These are phyloP conservation scores for Acrobeloides nanus DNA, from an alignment of 2,888 invertebrate species.

Conservation along the genomic window DNA sequence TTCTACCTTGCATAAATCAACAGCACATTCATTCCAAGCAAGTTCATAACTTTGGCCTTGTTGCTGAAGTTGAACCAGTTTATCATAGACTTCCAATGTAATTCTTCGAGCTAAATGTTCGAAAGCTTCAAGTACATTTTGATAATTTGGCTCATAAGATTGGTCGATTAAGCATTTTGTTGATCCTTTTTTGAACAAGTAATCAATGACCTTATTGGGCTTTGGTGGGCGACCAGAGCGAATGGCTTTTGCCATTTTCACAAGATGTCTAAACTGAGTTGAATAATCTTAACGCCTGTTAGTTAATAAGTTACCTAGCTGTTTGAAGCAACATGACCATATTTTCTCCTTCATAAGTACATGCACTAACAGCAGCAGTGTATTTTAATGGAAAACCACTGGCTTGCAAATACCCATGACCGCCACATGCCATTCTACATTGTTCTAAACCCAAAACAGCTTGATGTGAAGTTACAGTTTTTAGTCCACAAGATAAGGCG, in stretches of 20 bases:
- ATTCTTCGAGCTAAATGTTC: conserved; percentile 43
- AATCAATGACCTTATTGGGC: conserved; percentile 13
- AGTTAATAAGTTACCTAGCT: conserved; percentile 12
- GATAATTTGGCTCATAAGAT: too few species aligned
- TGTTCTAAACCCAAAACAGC: conserved; percentile 71
- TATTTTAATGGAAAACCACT: conserved; percentile 64
- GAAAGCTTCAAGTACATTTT: conserved; percentile 36
- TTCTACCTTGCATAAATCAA: conserved; percentile 33
- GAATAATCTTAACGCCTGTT: too few species aligned
- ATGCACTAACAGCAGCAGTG: conserved; percentile 75
- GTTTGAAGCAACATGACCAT: conserved; percentile 67
- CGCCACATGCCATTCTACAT: conserved; percentile 81
- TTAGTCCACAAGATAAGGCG: conserved; percentile 80
- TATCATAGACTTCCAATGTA: conserved; percentile 33
- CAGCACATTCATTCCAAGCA: conserved; percentile 32
- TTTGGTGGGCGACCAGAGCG: conserved; percentile 5
- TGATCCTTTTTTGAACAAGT: conserved; percentile 20
- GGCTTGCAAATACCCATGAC: conserved; percentile 64
- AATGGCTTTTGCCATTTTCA: conserved; percentile 30
- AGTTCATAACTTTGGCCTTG: conserved; percentile 12
- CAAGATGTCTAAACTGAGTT: conserved; percentile 26
- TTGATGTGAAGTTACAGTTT: conserved; percentile 74
- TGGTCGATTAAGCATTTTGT: too few species aligned
- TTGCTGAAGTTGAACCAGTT: conserved; percentile 19
- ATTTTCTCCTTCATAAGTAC: conserved; percentile 93